phyloP scores from a whole-genome alignment of 64 coral and sea anemone genomes.

The Dendronephthya gigantea region DNA sequence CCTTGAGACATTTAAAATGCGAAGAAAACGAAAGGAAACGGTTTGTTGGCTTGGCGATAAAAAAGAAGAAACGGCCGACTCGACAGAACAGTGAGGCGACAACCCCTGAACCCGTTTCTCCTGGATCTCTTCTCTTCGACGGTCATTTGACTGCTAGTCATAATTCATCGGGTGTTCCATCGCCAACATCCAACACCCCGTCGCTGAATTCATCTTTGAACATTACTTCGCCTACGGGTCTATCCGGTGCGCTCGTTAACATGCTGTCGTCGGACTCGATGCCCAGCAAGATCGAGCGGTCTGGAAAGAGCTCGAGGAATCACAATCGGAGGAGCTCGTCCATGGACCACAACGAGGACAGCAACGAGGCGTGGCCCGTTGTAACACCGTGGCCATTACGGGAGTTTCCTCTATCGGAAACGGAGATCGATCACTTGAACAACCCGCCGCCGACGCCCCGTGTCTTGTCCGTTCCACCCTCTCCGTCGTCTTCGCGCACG shows the following conservation, averaged over 20 bases:
- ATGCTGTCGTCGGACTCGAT: neutral
- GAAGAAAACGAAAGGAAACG: constrained; percentile 94
- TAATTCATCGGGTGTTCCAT: neutral
- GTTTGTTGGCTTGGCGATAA: constrained; percentile 77
- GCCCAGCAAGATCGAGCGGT: neutral
- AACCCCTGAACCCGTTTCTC: constrained; percentile 46
- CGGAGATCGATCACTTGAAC: constrained; percentile 53
- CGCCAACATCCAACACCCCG: neutral
- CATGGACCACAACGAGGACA: constrained; percentile 42
- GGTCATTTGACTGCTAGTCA: constrained; percentile 19
- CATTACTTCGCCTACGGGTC: neutral
- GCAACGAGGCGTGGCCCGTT: constrained; percentile 58
- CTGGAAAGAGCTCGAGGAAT: neutral
- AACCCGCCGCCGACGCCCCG: constrained; percentile 68
- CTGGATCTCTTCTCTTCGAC: constrained; percentile 27
- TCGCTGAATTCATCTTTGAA: constrained; percentile 10
- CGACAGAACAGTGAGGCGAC: constrained; percentile 77
- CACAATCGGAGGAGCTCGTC: neutral
- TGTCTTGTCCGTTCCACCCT: constrained; percentile 57
- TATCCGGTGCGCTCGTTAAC: neutral
- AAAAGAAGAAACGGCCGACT: constrained; percentile 72
- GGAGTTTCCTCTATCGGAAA: constrained; percentile 74
- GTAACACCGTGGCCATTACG: constrained; percentile 65
- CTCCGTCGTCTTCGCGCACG: constrained; percentile 42
- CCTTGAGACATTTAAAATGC: constrained; percentile 65